Base-by-base conservation (phyloP, 1,140 invertebrate species). In the Thrips palmi region DNA sequence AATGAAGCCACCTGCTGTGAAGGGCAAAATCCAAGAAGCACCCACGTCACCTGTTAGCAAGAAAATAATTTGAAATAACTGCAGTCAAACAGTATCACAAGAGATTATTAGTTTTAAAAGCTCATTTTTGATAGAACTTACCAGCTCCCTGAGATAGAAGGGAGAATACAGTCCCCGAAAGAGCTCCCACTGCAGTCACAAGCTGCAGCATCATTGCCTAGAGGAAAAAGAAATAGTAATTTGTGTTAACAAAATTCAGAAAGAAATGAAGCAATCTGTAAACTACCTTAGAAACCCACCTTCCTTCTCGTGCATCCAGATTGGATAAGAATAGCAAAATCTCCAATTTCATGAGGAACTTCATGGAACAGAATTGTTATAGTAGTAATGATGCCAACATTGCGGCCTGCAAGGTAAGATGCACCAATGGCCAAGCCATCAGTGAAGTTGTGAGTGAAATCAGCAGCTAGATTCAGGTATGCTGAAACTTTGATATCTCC, bases 311-410 rank as follows among this genome's bases (percentile, higher is more conserved):
- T 80, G 50, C 83, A 91, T 19, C 91, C 91, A 45, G 86, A 89
- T 58, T 94, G 85, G 36, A 97, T 71, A 15, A 97, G 67, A 58
- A 97, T 94, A 22, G 92, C 91, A 70, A 93, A 97, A 62, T 97
- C 92, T 34, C 92, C 92, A 54, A 97, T 94, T 65, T 97, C 92
- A 65, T 97, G 92, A 33, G 92, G 92, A 43, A 97, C 77, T 69
- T 97, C 92, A 59, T 97, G 92, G 23, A 97, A 61, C 19, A 97
- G 64, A 52, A 97, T 93, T 1, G 87, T 94, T 18, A 89, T 60
- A 14, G 89, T 94, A 4, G 92, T 96, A 4, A 94, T 66, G 29
- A 85, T 67, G 10, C 83, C 84, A 45, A 85, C 65, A 49, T 58
- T 75, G 48, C 73, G 67, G 6, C 89, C 88, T 47, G 84, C 87